Conservation (phyloP, 2,888 invertebrate species). For the Drosophila demipolita region DNA sequence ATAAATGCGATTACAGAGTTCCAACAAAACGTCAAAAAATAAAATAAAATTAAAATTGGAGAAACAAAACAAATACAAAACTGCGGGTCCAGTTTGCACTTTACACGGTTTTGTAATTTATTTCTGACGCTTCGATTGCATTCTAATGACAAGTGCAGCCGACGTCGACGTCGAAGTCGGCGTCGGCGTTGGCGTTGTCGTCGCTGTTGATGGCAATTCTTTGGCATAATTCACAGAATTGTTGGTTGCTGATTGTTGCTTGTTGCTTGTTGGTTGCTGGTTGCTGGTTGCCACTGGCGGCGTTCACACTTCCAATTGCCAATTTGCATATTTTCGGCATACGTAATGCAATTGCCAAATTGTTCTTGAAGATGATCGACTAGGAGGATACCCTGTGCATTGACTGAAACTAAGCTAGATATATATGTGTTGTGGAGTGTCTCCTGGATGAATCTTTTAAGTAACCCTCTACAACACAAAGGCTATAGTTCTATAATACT, state of each 20-base stretch:
- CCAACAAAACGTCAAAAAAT: conserved; percentile 69
- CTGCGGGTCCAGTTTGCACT: conserved; percentile 71
- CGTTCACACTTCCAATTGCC: conserved; percentile 78
- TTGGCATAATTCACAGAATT: conserved; percentile 63
- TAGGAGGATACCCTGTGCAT: conserved; percentile 17
- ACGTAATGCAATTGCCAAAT: conserved; percentile 61
- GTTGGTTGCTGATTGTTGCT: conserved; percentile 23
- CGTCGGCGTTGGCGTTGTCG: conserved; percentile 13
- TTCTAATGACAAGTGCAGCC: conserved; percentile 76
- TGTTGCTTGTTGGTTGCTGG: conserved; percentile 16
- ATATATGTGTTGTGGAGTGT: neutral
- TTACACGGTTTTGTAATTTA: conserved; percentile 83
- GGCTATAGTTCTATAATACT: neutral
- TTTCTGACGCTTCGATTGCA: conserved; percentile 79
- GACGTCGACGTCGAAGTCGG: conserved; percentile 17
- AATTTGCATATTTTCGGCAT: conserved; percentile 77
- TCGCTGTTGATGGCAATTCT: conserved; percentile 41
- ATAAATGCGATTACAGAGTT: conserved; percentile 77
- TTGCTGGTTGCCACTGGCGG: conserved; percentile 67
- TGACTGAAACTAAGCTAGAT: neutral
- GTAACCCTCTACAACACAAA: neutral
- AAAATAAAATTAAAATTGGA: conserved; percentile 23
- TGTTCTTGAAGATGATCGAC: neutral
- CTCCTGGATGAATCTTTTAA: neutral
- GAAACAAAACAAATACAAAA: conserved; percentile 37